Percentiles rank a stretch among this genome's conserved stretches.
Conservation (phyloP, 2,797 vertebrate genomes). For the Phalloptychus januarius region DNA sequence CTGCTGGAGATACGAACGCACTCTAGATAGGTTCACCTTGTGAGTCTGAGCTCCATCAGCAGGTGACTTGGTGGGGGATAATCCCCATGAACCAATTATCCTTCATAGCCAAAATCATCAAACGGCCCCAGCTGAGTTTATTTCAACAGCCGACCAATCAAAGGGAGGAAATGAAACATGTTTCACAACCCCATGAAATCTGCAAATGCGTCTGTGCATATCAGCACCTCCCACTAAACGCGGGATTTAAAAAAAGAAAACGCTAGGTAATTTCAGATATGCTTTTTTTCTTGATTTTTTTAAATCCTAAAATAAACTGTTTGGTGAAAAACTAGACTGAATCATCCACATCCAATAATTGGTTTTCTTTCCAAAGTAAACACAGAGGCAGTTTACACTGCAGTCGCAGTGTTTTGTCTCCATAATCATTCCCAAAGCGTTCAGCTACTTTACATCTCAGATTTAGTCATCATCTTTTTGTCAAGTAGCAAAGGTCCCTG, state of each 20-base stretch:
- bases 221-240: slow-evolving; percentile 20
- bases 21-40: slow-evolving; percentile 50
- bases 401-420: neutral
- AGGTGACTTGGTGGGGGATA: slow-evolving; percentile 69
- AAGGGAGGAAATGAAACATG: slow-evolving; percentile 48
- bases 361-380: slow-evolving; percentile 21
- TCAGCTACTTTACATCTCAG: slow-evolving; percentile 13
- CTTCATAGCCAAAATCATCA: slow-evolving; percentile 77
- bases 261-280: slow-evolving; percentile 19
- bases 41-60: slow-evolving; percentile 56
- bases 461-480: slow-evolving; percentile 19
- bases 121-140: slow-evolving; percentile 51
- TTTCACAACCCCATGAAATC: slow-evolving; percentile 46
- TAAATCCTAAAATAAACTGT: slow-evolving; percentile 32
- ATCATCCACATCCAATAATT: slow-evolving; percentile 25
- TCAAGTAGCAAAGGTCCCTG: slow-evolving; percentile 11
- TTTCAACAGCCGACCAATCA: slow-evolving; percentile 53
- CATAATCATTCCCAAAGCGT: slow-evolving; percentile 1
- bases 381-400: slow-evolving; percentile 11
- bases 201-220: slow-evolving; percentile 49
- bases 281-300: slow-evolving; percentile 29
- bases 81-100: slow-evolving; percentile 80
- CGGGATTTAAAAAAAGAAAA: slow-evolving; percentile 42
- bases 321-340: slow-evolving; percentile 3
- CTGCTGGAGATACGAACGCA: slow-evolving; percentile 2